Base-by-base conservation (phyloP, 2,113 vertebrate genomes). In the Saccopteryx leptura region DNA sequence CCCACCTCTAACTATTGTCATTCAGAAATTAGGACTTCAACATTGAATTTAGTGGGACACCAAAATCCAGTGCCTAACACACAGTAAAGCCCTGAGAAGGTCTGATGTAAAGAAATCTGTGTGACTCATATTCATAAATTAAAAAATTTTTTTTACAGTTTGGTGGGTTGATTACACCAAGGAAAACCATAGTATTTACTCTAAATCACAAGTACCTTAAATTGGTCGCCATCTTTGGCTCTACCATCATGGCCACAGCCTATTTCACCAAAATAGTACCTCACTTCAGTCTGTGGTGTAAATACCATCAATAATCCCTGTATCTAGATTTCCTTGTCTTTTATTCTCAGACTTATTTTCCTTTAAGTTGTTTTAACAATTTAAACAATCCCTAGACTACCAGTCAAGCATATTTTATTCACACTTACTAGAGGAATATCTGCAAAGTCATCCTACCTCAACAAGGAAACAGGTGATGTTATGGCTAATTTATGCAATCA, bases 281-380 rank as follows among this genome's bases (percentile, higher is more conserved):
- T 94, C 48, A 61, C 24, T 81, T 72, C 21, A 63, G 46, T 75
- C 46, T 69, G 5, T 66, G 28, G 33, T 66, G 31, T 83, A 50
- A 93, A 91, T 7, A 74, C 19, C 50, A 71, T 68, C 63, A 94
- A 61, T 26, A 82, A 72, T 58, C 4, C 6, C 48, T 72, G 4
- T 23, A 33, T 72, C 78, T 61, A 23, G 17, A 65, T 56, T 28
- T 69, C 17, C 28, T 69, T 91, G 33, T 33, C 26, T 60, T 24
- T 74, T 7, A 31, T 72, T 69, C 19, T 91, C 50, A 90, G 46
- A 50, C 26, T 10, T 69, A 28, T 71, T 15, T 18, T 63, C 76
- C n/a, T 85, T n/a, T 48, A 94, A 52, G 7, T 75, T 84, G 56
- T 71, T 60, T 66, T 50, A 84, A 94, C 1, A 90, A 71, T 76